Conservation (phyloP, 2,797 vertebrate species). For the Pelobates cultripes region DNA sequence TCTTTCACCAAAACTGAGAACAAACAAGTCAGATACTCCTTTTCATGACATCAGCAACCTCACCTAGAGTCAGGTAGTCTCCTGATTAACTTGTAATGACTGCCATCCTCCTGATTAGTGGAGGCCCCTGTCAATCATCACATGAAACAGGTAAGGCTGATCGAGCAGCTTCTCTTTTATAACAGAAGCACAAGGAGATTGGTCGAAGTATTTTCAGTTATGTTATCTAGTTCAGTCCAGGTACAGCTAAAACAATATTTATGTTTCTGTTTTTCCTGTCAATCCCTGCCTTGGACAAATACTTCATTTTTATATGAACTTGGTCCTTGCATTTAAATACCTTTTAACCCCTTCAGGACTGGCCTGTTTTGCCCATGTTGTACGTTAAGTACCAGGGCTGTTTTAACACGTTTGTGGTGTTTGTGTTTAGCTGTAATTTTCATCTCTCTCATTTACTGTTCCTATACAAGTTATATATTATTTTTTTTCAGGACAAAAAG, state of each 20-base stretch:
- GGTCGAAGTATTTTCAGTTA: not conserved
- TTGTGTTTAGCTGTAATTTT: too few species aligned
- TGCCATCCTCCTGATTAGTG: not conserved
- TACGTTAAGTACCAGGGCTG: too few species aligned
- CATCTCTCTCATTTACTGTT: too few species aligned
- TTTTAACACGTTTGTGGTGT: too few species aligned
- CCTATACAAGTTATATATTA: too few species aligned
- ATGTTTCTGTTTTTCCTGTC: not conserved
- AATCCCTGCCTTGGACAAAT: not conserved
- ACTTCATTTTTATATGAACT: too few species aligned
- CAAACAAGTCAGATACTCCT: not conserved
- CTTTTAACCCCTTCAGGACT: too few species aligned
- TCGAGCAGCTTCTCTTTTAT: not conserved
- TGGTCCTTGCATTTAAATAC: too few species aligned
- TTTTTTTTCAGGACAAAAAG: too few species aligned
- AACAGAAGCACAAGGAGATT: not conserved
- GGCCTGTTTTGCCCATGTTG: too few species aligned
- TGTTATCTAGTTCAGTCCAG: too few species aligned
- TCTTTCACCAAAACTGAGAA: slow-evolving; percentile 22
- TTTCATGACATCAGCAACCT: not conserved
- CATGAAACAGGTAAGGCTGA: not conserved
- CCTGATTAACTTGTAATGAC: not conserved
- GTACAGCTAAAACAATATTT: too few species aligned
- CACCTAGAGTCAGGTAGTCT: not conserved
- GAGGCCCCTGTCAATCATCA: not conserved